These are phyloP conservation scores for Coluber constrictor DNA, from an alignment of 2,797 vertebrate species.

Conservation along the genomic window DNA sequence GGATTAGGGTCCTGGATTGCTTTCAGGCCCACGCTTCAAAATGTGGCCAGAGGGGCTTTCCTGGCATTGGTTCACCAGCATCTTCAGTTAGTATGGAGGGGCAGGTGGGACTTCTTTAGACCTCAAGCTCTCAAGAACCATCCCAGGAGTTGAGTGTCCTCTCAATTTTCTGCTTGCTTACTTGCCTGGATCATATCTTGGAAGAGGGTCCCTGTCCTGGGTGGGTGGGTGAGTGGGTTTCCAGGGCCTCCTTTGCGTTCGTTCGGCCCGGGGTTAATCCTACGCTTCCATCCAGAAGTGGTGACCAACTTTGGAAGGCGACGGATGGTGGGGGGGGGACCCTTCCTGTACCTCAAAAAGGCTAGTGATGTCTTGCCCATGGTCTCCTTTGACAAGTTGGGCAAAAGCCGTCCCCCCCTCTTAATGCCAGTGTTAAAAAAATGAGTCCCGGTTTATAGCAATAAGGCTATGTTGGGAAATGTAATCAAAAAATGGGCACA, in stretches of 20 bases:
- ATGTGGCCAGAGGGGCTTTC: not conserved
- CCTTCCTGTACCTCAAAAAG: not conserved
- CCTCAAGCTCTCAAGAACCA: not conserved
- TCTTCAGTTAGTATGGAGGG: not conserved
- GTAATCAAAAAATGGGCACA: too few relatives aligned
- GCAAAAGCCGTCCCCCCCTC: not conserved
- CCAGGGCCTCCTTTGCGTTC: not conserved
- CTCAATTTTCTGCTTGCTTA: not conserved
- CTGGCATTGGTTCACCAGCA: not conserved
- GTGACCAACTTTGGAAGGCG: not conserved
- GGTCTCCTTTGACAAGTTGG: not conserved
- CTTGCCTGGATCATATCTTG: not conserved
- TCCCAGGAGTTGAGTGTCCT: not conserved
- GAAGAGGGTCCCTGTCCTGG: not conserved
- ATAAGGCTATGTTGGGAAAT: too few relatives aligned
- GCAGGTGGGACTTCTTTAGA: not conserved
- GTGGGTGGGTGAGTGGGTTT: not conserved
- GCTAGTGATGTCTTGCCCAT: not conserved
- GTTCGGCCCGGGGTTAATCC: fast-evolving
- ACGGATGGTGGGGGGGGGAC: not conserved
- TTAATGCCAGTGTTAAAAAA: not conserved
- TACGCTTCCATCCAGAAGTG: not conserved
- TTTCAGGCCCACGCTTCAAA: not conserved
- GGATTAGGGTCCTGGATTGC: not conserved
- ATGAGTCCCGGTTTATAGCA: too few relatives aligned